Percentiles rank a stretch among this genome's conserved stretches.
Evolutionary conservation across 2,888 invertebrate genomes (phyloP).

Genomic region (Carterocephalus palaemon): DNA sequence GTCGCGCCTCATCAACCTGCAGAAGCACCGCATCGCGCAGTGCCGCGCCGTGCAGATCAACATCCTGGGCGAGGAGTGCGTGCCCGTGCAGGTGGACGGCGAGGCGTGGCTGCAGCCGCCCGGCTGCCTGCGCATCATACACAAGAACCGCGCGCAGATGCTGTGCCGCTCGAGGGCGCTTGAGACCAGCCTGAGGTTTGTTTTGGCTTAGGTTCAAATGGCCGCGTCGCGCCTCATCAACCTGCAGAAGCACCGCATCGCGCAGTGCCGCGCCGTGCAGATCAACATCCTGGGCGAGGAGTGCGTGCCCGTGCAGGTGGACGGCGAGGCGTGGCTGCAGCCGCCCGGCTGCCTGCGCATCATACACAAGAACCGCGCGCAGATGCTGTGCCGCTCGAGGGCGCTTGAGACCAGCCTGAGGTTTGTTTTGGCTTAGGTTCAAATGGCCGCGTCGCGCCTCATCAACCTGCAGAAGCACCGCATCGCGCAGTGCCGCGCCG

Average conservation of each 20-base stretch:
- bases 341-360: slow-evolving; percentile 97
- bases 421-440: slow-evolving; percentile 91
- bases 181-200: slow-evolving; percentile 89
- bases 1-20: slow-evolving; percentile 94
- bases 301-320: slow-evolving; percentile 96
- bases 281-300: slow-evolving; percentile 96
- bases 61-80: slow-evolving; percentile 94
- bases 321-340: slow-evolving; percentile 99
- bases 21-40: slow-evolving; percentile 98
- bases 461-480: slow-evolving; percentile 98
- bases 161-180: slow-evolving; percentile 93
- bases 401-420: slow-evolving; percentile 93
- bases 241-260: slow-evolving; percentile 97
- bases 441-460: slow-evolving; percentile 97
- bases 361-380: slow-evolving; percentile 97
- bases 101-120: slow-evolving; percentile 99
- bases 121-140: slow-evolving; percentile 96
- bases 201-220: slow-evolving; percentile 97
- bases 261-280: slow-evolving; percentile 97
- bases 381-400: slow-evolving; percentile 95
- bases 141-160: slow-evolving; percentile 98
- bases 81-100: slow-evolving; percentile 97
- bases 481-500: slow-evolving; percentile 96
- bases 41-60: slow-evolving; percentile 97
- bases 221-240: slow-evolving; percentile 96